Conservation (phyloP, 2,888 invertebrate species). For the Hirudinaria manillensis region DNA sequence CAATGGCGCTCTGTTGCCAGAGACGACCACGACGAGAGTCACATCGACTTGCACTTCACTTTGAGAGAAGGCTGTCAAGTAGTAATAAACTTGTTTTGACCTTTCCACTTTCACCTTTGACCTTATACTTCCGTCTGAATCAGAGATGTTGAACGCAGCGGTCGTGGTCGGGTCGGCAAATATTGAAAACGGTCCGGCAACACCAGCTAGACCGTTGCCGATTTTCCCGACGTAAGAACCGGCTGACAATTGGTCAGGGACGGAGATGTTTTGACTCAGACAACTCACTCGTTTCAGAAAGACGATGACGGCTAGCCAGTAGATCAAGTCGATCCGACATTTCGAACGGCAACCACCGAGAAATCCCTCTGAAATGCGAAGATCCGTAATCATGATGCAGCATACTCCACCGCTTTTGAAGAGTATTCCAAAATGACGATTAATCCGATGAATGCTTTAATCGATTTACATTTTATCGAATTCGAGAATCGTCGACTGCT, state of each 20-base stretch:
- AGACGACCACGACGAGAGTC: constrained; percentile 14
- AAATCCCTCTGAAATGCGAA: background rate
- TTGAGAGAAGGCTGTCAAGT: constrained; percentile 23
- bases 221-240: constrained; percentile 16
- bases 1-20: constrained; percentile 19
- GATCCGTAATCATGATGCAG: background rate
- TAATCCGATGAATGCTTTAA: too few relatives aligned
- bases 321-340: background rate
- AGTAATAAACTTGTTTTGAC: constrained; percentile 15
- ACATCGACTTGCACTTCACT: constrained; percentile 19
- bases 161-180: background rate
- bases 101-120: constrained; percentile 15
- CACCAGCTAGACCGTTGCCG: constrained; percentile 18
- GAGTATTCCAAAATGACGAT: too few relatives aligned
- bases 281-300: background rate
- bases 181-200: constrained; percentile 21
- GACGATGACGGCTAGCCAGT: background rate
- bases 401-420: background rate
- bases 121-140: constrained; percentile 17
- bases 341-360: background rate
- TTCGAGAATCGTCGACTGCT: too few relatives aligned
- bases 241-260: constrained; percentile 24
- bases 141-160: constrained; percentile 1
- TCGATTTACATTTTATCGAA: too few relatives aligned
- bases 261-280: constrained; percentile 30